Conservation (phyloP, 2,888 invertebrate genomes). For the Rhagonycha lutea region DNA sequence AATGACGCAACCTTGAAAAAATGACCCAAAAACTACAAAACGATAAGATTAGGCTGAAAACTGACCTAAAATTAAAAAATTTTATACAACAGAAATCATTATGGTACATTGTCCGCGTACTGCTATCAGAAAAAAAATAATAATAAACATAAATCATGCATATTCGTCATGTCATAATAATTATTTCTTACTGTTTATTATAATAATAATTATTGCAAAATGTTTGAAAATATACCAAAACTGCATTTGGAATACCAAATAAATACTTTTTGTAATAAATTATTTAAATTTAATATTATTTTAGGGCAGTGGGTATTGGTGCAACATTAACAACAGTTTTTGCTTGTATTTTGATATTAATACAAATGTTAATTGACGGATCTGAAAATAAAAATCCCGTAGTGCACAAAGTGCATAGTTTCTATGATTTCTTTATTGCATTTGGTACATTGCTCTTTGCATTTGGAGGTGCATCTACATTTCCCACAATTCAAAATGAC, state of each 20-base stretch:
- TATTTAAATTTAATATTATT: conserved; percentile 23
- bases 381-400: conserved; percentile 50
- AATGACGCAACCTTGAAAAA: not conserved
- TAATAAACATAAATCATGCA: not conserved
- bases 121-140: not conserved
- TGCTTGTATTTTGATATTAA: conserved; percentile 66
- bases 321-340: conserved; percentile 65
- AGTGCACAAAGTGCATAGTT: conserved; percentile 60
- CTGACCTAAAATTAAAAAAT: not conserved
- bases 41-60: not conserved
- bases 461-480: conserved; percentile 74
- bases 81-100: not conserved
- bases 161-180: too few relatives aligned
- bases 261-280: not conserved
- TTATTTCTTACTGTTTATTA: too few relatives aligned
- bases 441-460: conserved; percentile 74
- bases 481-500: conserved; percentile 80
- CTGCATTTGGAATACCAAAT: too few relatives aligned
- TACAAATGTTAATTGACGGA: conserved; percentile 64
- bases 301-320: conserved; percentile 66
- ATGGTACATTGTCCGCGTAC: not conserved
- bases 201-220: too few relatives aligned
- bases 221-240: too few relatives aligned
- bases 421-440: conserved; percentile 68
- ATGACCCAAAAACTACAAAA: not conserved